Conservation (phyloP, 2,888 invertebrate species). For the Steinernema hermaphroditum region DNA sequence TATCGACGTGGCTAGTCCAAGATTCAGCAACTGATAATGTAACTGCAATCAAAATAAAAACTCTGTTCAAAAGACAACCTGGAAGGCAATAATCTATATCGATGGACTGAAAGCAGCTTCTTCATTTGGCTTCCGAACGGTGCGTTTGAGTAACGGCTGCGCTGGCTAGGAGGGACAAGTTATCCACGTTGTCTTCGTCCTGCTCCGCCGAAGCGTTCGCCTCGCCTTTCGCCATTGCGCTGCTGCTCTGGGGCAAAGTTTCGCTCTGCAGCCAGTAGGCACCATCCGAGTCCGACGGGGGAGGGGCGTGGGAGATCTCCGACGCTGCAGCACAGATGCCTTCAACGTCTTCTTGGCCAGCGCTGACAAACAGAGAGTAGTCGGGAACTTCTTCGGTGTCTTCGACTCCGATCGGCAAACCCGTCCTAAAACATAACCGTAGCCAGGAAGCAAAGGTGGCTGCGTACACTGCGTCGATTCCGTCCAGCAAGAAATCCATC, state of each 20-base stretch:
- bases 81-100: too few relatives aligned
- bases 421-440: not conserved
- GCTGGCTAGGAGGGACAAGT: slow-evolving; percentile 9
- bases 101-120: too few relatives aligned
- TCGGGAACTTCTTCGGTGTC: slow-evolving; percentile 9
- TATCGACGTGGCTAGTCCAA: too few relatives aligned
- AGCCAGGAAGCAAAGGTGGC: too few relatives aligned
- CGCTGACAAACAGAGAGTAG: slow-evolving; percentile 9
- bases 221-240: not conserved
- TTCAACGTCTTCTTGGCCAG: not conserved
- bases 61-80: too few relatives aligned
- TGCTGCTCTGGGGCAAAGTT: not conserved
- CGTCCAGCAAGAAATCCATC: slow-evolving; percentile 21
- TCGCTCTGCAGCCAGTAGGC: not conserved
- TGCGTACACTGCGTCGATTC: slow-evolving; percentile 18
- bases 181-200: slow-evolving; percentile 22
- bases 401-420: slow-evolving; percentile 1
- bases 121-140: not conserved
- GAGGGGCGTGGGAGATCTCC: slow-evolving; percentile 10
- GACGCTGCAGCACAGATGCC: slow-evolving; percentile 19
- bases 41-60: too few relatives aligned
- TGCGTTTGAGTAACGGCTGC: slow-evolving; percentile 13
- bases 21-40: too few relatives aligned
- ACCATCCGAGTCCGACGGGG: not conserved
- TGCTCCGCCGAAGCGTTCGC: not conserved